Percentiles rank a stretch among this genome's conserved stretches.
phyloP scores from a whole-genome alignment of 2,888 invertebrate species.

The Ennomos erosarius region DNA sequence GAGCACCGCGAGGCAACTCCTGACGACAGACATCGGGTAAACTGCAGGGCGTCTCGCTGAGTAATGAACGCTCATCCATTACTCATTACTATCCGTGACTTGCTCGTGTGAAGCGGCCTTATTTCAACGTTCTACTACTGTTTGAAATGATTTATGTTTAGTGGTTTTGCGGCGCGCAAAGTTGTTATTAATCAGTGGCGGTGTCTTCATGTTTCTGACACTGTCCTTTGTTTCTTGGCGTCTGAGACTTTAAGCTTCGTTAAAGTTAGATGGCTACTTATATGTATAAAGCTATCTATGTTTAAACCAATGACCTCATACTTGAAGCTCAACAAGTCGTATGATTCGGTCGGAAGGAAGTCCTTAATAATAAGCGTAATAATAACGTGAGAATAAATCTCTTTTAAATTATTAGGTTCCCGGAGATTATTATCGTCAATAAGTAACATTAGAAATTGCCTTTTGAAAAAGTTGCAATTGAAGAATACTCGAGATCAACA shows the following conservation, averaged over 20 bases:
- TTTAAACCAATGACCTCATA: conserved; percentile 35
- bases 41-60: conserved; percentile 70
- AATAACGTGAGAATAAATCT: conserved; percentile 40
- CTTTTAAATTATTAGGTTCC: conserved; percentile 48
- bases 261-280: conserved; percentile 13
- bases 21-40: conserved; percentile 73
- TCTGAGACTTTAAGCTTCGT: conserved; percentile 22
- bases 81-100: conserved; percentile 71
- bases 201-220: conserved; percentile 36
- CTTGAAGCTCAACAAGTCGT: conserved; percentile 13
- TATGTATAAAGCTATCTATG: conserved; percentile 12
- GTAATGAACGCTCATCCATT: conserved; percentile 72
- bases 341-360: conserved; percentile 44
- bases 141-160: conserved; percentile 43
- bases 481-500: conserved; percentile 47
- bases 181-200: conserved; percentile 47
- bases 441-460: conserved; percentile 19
- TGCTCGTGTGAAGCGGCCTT: conserved; percentile 64
- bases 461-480: conserved; percentile 42
- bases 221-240: conserved; percentile 31
- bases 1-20: conserved; percentile 40
- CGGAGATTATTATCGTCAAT: conserved; percentile 45
- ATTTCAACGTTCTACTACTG: conserved; percentile 62
- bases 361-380: conserved; percentile 35
- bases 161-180: conserved; percentile 36